Evolutionary conservation across 2,797 vertebrate species (phyloP).

Genomic region (Alauda arvensis): DNA sequence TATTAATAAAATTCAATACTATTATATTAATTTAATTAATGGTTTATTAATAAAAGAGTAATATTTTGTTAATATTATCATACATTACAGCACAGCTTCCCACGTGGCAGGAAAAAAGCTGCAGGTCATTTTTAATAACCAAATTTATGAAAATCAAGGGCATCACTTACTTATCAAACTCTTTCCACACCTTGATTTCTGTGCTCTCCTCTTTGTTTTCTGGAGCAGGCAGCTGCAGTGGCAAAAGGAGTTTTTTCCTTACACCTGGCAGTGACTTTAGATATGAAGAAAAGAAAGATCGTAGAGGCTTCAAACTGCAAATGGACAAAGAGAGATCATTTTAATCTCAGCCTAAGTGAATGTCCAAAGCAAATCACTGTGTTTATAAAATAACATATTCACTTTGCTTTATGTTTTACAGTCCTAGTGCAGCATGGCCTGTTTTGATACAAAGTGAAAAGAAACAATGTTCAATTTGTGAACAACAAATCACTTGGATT

Average conservation of each 20-base stretch:
- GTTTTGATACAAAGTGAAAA: neutral
- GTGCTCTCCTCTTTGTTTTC: conserved; percentile 27
- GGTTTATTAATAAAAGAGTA: too few species aligned
- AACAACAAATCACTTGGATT: neutral
- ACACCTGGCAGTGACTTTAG: conserved; percentile 85
- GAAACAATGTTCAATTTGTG: neutral
- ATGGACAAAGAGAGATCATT: neutral
- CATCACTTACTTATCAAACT: conserved; percentile 83
- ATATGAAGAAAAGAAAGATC: conserved; percentile 88
- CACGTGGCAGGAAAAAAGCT: fast-evolving
- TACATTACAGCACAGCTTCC: neutral
- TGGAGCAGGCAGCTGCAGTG: conserved; percentile 40
- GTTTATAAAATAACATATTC: neutral
- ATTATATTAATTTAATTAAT: too few species aligned
- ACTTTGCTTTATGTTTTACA: neutral
- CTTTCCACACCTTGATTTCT: conserved; percentile 71
- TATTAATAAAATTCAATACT: too few species aligned
- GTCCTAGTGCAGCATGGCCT: neutral
- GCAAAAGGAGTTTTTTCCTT: conserved; percentile 67
- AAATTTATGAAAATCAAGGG: neutral
- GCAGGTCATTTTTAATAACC: neutral
- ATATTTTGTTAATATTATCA: too few species aligned
- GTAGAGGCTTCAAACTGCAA: conserved; percentile 82
- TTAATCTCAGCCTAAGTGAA: neutral
- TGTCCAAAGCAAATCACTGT: neutral